Base-by-base conservation (phyloP, 2,113 vertebrate species). In the Chroicocephalus ridibundus region DNA sequence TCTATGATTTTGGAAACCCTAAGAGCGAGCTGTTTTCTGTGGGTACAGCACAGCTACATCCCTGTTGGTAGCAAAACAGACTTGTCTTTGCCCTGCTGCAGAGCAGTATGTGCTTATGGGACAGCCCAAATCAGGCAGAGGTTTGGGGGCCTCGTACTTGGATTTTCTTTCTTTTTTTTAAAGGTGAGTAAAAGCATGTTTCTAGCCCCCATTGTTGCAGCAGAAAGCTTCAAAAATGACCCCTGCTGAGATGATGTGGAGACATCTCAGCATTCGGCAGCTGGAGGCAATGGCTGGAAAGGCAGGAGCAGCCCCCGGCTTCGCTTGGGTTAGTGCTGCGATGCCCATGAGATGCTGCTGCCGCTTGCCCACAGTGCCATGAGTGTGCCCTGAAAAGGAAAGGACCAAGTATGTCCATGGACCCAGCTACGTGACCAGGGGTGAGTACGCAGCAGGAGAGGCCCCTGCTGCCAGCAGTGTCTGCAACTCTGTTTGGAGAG, bases 291-390 rank as follows among this genome's bases (percentile, higher is more conserved):
- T 13, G 32, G 36, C 71, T 57, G 66, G 51, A 22, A 44, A 62
- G 52, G 17, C 1, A 1, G 44, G 72, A 82, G 31, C 42, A 82
- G 47, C 29, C 27, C 29, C 16, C 4, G 1, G 1, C 25, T 5
- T 11, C 1, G 0, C 9, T 40, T 27, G 68, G 27, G 36, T 29
- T 80, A 25, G 47, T 21, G 42, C 52, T 66, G 51, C 2, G 3
- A 4, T 57, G 47, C 13, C 60, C 1, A 0, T 0, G 22, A 70
- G 44, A 13, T 21, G 26, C 61, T 70, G 65, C 61, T 46, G 66
- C 64, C 0, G 1, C 61, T 52, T 0, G 0, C 11, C 21, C 9
- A 4, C 8, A 20, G 76, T 40, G 13, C 32, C 1, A 0, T 2
- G 18, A 29, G 13, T 6, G 40, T 65, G 55, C 38, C 34, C 68